Conservation (phyloP, 2,797 vertebrate genomes). For the Cyclura pinguis region DNA sequence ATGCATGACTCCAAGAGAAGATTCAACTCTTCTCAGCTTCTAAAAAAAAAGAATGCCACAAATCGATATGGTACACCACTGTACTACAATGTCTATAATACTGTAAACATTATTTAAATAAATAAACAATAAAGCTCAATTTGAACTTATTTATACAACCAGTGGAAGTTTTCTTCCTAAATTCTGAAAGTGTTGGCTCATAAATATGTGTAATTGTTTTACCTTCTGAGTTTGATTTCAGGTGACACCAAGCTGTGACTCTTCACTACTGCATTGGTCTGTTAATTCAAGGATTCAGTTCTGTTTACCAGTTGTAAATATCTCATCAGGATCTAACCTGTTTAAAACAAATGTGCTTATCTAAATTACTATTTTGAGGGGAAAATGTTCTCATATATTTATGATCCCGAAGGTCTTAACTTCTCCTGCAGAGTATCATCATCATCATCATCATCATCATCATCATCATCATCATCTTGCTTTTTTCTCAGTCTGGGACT, state of each 20-base stretch:
- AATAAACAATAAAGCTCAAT: no score
- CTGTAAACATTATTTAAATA: no score
- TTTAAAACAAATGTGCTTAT: constrained; percentile 36
- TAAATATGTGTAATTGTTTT: constrained; percentile 23
- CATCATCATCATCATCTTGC: no score
- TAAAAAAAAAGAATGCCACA: constrained; percentile 37
- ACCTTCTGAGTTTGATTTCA: constrained; percentile 44
- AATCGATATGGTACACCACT: not conserved
- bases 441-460: no score
- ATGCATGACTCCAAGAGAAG: not conserved
- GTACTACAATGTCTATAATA: no score
- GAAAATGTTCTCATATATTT: not conserved
- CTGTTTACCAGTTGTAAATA: constrained; percentile 45
- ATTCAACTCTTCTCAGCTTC: not conserved
- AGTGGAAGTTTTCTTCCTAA: constrained; percentile 40
- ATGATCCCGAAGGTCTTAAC: constrained; percentile 53
- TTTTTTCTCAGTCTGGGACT: no score
- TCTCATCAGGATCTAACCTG: constrained; percentile 50
- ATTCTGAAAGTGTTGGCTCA: constrained; percentile 44
- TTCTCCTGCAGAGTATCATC: not conserved
- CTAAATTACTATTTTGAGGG: not conserved
- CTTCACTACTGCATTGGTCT: constrained; percentile 34
- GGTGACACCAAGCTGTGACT: constrained; percentile 62
- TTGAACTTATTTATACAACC: constrained; percentile 42
- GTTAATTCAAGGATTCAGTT: constrained; percentile 39